Evolutionary conservation across 2,113 vertebrate species (phyloP).

Genomic region (Scomber scombrus): DNA sequence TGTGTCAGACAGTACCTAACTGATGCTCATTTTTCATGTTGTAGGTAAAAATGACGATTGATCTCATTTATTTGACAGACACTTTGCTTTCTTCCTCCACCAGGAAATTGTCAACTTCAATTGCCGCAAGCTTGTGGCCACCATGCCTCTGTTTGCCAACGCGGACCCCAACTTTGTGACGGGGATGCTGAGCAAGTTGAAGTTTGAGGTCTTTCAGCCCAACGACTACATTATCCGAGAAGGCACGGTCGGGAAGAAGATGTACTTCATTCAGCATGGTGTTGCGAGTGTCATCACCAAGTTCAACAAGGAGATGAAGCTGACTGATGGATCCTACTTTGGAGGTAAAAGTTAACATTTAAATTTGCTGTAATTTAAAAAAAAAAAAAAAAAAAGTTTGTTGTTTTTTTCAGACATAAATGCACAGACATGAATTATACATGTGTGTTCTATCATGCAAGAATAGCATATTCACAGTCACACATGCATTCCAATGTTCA

Average conservation of each 20-base stretch:
- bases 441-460: neutral
- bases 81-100: conserved; percentile 51
- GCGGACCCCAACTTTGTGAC: conserved; percentile 99
- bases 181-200: conserved; percentile 97
- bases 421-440: conserved; percentile 2
- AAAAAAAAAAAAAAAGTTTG: no score
- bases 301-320: conserved; percentile 96
- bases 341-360: conserved; percentile 89
- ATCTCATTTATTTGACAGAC: conserved; percentile 21
- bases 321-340: conserved; percentile 98
- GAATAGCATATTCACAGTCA: neutral
- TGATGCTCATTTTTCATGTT: conserved; percentile 19
- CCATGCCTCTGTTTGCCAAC: conserved; percentile 98
- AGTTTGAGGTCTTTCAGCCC: conserved; percentile 98
- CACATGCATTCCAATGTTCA: conserved; percentile 14
- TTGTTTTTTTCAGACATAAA: neutral
- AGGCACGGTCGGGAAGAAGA: conserved; percentile 98
- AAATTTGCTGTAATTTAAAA: neutral
- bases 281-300: conserved; percentile 98
- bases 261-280: conserved; percentile 99
- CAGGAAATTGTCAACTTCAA: conserved; percentile 99
- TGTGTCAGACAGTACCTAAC: conserved; percentile 21
- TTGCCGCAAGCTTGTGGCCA: conserved; percentile 96
- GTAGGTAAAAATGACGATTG: neutral
- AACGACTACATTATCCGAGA: conserved; percentile 98